Evolutionary conservation across 2,797 vertebrate genomes (phyloP).

Genomic region (Carcharodon carcharias): DNA sequence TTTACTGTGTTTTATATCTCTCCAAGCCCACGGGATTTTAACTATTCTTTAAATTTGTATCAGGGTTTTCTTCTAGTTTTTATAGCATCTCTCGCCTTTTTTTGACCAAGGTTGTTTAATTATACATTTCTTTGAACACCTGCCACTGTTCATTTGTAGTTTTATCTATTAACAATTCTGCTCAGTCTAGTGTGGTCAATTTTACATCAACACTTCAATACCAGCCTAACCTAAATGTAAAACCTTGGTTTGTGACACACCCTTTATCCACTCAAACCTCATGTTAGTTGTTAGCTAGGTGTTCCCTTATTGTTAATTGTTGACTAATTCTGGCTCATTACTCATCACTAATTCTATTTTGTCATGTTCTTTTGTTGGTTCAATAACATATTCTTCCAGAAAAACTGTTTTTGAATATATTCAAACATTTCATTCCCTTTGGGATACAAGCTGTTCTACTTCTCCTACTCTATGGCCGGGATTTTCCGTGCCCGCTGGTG

Average conservation of each 20-base stretch:
- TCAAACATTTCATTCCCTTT: not conserved
- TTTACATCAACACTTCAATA: not conserved
- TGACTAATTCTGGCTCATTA: not conserved
- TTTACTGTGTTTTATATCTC: not conserved
- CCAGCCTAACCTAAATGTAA: not conserved
- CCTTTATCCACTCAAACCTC: not conserved
- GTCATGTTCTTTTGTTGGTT: not conserved
- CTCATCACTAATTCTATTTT: not conserved
- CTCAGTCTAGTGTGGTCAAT: not conserved
- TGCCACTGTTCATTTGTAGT: not conserved
- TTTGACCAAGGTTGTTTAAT: not conserved
- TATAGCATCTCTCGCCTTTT: not conserved
- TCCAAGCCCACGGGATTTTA: not conserved
- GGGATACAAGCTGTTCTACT: not conserved
- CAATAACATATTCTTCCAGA: not conserved
- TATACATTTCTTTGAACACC: not conserved
- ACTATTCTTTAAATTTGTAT: not conserved
- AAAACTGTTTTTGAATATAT: not conserved
- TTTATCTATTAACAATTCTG: not conserved
- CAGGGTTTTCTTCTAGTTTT: not conserved
- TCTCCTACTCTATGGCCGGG: not conserved
- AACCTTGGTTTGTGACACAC: not conserved
- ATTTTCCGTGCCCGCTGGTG: no score
- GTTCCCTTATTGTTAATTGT: not conserved
- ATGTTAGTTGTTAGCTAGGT: not conserved